Base-by-base conservation (phyloP, 2,113 vertebrate genomes). In the Neopipo cinnamomea region DNA sequence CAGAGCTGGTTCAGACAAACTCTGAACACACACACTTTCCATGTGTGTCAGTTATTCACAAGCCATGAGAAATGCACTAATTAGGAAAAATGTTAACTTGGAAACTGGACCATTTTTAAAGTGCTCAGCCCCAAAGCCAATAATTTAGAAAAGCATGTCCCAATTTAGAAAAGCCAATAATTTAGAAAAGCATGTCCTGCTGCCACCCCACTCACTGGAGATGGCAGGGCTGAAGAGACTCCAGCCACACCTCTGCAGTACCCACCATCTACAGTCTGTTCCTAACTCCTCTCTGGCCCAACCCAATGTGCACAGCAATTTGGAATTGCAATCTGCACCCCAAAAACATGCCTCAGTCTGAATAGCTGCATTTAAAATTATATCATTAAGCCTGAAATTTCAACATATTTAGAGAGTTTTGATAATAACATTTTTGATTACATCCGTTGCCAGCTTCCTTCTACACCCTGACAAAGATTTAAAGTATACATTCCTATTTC, bases 371-470 rank as follows among this genome's bases (percentile, higher is more conserved):
- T 78, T 85, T n/a, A 14, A 87, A 91, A 71, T 31, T 4, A 11
- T 30, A 80, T 59, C 80, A 75, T 91, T 63, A 74, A 84, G 84
- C 72, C 16, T 4, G 6, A 94, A 52, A 95, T 85, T 93, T 82
- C 91, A 49, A 91, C 89, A 87, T 82, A 89, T 93, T 73, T 49
- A 7, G 55, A 66, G 70, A 91, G 96, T 87, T 95, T 91, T 85
- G 94, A 52, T 95, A 89, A 95, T 21, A 70, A 62, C 67, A 7
- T 59, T 91, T 94, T 82, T 96, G 70, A 96, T 94, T 79, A 41
- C 89, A 91, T 96, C 93, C 70, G 42, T 50, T 92, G 94, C 94
- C 96, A 97, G 94, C 91, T 95, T 97, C 95, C 96, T 97, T 95
- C 93, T 96, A 95, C 96, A 96, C 95, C 94, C 95, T 41, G 74